Evolutionary conservation across 2,888 invertebrate genomes (phyloP), one percentile per base, ranked within the genome.

Genomic region (Watsonalla cultraria): DNA sequence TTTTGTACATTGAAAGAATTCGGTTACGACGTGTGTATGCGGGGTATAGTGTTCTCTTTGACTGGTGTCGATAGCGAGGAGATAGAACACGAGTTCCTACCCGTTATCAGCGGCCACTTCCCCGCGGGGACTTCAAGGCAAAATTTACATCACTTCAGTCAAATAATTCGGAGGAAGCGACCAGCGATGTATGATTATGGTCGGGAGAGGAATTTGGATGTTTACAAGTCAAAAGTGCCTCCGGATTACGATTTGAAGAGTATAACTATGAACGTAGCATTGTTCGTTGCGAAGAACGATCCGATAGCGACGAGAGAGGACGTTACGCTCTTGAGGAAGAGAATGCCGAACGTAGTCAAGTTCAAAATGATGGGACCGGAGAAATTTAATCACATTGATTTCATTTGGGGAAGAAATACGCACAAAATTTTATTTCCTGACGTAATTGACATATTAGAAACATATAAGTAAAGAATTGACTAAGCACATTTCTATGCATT

Each of bases 241-340:
- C 83, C 83, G 0, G 52, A 57, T 0, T 84, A 84, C 51, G 64
- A 81, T 39, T 52, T 84, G 47, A 61, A 49, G 7, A 73, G 71
- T 51, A 66, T 83, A 6, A 78, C 66, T 0, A 73, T 76, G 66
- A 63, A 63, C 0, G 54, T 72, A 0, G 70, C 69, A 0, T 42
- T 83, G 48, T 39, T 80, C 0, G 72, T 64, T 5, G 78, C 69
- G 0, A 56, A 55, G n/a, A 76, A 77, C 49, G 84, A 84, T 46
- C 56, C 57, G 4, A 24, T 81, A 11, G 69, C 79, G 0, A 66
- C 68, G 4, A 37, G 76, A 2, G 53, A 61, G 33, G 79, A 84
- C 47, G 76, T 74, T 0, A 52, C 58, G 0, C 51, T 55, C 0
- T 53, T 82, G 4, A 62, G 56, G 6, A 51, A 56, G 0, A 51